Percentiles rank a stretch among this genome's conserved stretches.
Conservation (phyloP, 2,888 invertebrate species). For the Mesorhabditis belari region DNA sequence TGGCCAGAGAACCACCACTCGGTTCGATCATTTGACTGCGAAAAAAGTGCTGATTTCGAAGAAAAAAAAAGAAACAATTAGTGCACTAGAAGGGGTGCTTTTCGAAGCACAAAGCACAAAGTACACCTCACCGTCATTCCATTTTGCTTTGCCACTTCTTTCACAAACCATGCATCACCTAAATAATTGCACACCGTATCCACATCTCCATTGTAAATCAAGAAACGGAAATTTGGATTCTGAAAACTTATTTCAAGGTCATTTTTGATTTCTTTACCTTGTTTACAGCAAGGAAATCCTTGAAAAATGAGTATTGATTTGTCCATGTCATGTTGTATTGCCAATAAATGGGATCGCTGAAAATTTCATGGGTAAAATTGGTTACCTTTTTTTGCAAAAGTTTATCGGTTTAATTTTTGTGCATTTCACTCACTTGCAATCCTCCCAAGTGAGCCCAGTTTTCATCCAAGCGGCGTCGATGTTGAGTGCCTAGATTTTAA, state of each 20-base stretch:
- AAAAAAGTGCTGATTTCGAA: neutral
- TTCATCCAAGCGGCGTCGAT: constrained; percentile 30
- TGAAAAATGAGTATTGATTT: constrained; percentile 25
- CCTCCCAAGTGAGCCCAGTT: constrained; percentile 22
- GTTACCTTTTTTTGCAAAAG: neutral
- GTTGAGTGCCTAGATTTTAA: constrained; percentile 20
- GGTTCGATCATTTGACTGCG: constrained; percentile 13
- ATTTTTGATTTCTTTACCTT: neutral
- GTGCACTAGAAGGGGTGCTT: too few species aligned
- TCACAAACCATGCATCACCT: constrained; percentile 41
- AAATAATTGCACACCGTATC: constrained; percentile 47
- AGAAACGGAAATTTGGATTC: constrained; percentile 33
- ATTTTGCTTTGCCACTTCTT: constrained; percentile 25
- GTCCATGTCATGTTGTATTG: constrained; percentile 22
- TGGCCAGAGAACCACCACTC: constrained; percentile 32
- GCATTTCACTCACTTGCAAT: constrained; percentile 24
- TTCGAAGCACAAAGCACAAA: too few species aligned
- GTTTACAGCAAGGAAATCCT: constrained; percentile 13
- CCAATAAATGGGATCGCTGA: constrained; percentile 21
- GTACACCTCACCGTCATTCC: neutral
- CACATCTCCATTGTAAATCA: constrained; percentile 43
- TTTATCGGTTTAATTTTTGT: neutral
- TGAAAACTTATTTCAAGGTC: neutral
- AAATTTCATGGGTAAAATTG: neutral
- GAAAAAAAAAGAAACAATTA: too few species aligned